A percentile compares a stretch with the other conserved stretches of the same genome.
Evolutionary conservation across 2,113 vertebrate genomes (phyloP).

Genomic region (Micronisus gabar): DNA sequence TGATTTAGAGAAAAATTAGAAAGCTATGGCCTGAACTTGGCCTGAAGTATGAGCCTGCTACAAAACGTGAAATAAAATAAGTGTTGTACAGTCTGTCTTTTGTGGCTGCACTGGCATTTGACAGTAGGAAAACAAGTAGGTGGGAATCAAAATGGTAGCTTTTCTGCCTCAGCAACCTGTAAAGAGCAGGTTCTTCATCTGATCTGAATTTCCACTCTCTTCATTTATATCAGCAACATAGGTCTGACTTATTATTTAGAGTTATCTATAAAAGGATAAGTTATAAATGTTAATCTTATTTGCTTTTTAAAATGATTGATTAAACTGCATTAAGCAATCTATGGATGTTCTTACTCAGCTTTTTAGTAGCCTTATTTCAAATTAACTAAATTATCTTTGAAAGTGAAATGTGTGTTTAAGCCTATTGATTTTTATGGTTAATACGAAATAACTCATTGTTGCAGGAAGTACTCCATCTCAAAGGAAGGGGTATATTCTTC

Average conservation of each 20-base stretch:
- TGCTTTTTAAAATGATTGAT: neutral
- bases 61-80: neutral
- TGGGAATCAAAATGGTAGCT: neutral
- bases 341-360: neutral
- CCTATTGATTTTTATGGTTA: neutral
- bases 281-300: neutral
- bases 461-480: neutral
- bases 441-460: neutral
- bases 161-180: neutral
- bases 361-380: neutral
- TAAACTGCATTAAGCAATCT: neutral
- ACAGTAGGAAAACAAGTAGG: neutral
- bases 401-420: neutral
- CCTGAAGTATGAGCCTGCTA: neutral
- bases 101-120: neutral
- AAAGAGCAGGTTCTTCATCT: neutral
- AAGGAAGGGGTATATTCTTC: neutral
- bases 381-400: neutral
- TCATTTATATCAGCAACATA: neutral
- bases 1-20: conserved; percentile 26
- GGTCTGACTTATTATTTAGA: neutral
- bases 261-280: neutral
- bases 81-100: neutral
- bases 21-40: neutral
- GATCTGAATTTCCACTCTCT: neutral